Conservation (phyloP, 2,888 invertebrate species). For the Epinotia ramella region DNA sequence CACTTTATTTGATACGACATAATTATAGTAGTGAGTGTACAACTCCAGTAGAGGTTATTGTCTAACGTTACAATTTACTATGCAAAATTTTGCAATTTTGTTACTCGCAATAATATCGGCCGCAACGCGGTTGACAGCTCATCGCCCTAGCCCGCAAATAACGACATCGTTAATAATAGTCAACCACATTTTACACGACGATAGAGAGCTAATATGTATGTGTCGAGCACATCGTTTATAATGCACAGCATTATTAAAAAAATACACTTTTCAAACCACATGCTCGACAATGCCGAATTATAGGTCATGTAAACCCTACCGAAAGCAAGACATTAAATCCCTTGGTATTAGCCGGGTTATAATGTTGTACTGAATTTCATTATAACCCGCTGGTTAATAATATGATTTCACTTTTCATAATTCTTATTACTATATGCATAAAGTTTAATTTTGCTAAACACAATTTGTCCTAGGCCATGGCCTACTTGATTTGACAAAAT, state of each 20-base stretch:
- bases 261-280: neutral
- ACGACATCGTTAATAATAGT: slow-evolving; percentile 39
- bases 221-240: slow-evolving; percentile 2
- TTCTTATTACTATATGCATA: no score
- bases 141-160: slow-evolving; percentile 35
- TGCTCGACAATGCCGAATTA: no score
- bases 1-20: neutral
- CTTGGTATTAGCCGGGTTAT: no score
- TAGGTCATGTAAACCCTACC: no score
- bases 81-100: slow-evolving; percentile 2
- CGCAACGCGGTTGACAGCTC: slow-evolving; percentile 24
- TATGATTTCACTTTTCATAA: no score
- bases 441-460: no score
- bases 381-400: no score
- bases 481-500: no score
- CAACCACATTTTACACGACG: slow-evolving; percentile 28
- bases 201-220: slow-evolving; percentile 25
- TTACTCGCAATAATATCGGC: neutral
- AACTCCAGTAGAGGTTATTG: no score
- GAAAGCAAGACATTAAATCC: no score
- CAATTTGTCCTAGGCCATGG: no score
- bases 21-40: neutral
- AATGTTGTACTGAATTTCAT: no score
- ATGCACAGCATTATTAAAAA: slow-evolving; percentile 2
- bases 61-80: neutral